Evolutionary conservation across 2,888 invertebrate species (phyloP).

Genomic region (Eucera pruinosa): DNA sequence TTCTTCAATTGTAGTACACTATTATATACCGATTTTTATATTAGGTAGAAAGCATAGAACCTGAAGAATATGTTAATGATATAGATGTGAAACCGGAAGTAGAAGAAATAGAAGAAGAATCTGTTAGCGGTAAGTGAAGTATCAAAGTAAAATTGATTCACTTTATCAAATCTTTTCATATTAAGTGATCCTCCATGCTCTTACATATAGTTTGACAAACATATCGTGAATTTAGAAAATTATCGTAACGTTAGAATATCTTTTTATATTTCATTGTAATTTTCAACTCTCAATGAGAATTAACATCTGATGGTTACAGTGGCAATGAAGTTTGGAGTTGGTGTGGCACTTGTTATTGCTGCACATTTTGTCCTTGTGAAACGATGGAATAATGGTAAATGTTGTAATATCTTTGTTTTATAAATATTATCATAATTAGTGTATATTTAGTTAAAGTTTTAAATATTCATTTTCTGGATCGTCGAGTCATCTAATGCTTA

Average conservation of each 20-base stretch:
- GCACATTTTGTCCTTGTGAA: conserved; percentile 94
- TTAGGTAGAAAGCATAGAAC: conserved; percentile 75
- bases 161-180: not conserved
- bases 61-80: conserved; percentile 77
- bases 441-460: not conserved
- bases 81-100: conserved; percentile 75
- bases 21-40: conserved; percentile 34
- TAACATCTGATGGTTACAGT: conserved; percentile 88
- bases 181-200: conserved; percentile 76
- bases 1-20: not conserved
- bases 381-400: conserved; percentile 91
- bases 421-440: conserved; percentile 17
- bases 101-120: conserved; percentile 80
- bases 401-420: conserved; percentile 35
- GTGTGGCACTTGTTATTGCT: conserved; percentile 92
- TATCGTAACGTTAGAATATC: conserved; percentile 29
- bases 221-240: conserved; percentile 47
- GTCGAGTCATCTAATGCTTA: not conserved
- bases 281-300: conserved; percentile 55
- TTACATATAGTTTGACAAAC: conserved; percentile 18
- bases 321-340: conserved; percentile 94
- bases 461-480: not conserved
- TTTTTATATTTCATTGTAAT: conserved; percentile 20
- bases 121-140: conserved; percentile 77
- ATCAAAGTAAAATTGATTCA: conserved; percentile 3